These are phyloP conservation scores for Amorpha juglandis DNA, from an alignment of 2,888 invertebrate genomes.

Conservation along the genomic window DNA sequence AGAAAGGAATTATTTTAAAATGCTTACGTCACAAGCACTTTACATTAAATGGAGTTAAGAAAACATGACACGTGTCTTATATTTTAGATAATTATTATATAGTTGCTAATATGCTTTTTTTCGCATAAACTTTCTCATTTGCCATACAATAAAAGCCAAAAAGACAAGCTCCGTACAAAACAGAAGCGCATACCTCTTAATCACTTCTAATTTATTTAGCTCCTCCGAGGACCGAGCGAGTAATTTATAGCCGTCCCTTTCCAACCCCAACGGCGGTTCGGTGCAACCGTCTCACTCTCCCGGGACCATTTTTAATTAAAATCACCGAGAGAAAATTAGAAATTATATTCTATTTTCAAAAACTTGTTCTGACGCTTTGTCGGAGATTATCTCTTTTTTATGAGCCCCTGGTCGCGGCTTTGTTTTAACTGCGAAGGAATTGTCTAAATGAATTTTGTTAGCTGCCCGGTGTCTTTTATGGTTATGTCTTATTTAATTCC, in stretches of 20 bases:
- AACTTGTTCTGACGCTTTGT: conserved; percentile 83
- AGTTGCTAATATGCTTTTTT: not conserved
- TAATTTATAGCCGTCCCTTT: conserved; percentile 79
- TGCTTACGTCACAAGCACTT: not conserved
- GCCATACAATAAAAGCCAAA: conserved; percentile 49
- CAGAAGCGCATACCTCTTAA: conserved; percentile 82
- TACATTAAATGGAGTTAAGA: not conserved
- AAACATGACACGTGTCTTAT: not conserved
- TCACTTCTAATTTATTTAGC: conserved; percentile 85
- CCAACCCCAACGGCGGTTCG: conserved; percentile 57
- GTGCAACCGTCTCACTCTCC: conserved; percentile 70
- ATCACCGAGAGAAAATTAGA: conserved; percentile 83
- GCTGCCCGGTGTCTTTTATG: conserved; percentile 55
- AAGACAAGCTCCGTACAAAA: conserved; percentile 70
- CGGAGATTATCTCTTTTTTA: conserved; percentile 83
- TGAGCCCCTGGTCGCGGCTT: conserved; percentile 79
- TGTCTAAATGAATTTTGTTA: conserved; percentile 75
- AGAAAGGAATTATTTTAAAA: not conserved
- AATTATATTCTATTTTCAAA: conserved; percentile 85
- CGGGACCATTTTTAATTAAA: conserved; percentile 84
- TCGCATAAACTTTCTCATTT: conserved; percentile 13
- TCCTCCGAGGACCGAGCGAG: conserved; percentile 72
- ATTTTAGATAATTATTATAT: not conserved
- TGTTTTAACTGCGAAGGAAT: conserved; percentile 78
- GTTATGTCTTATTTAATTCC: conserved; percentile 74